These are phyloP conservation scores for Thunnus albacares DNA, from an alignment of 2,797 vertebrate species.

Conservation along the genomic window DNA sequence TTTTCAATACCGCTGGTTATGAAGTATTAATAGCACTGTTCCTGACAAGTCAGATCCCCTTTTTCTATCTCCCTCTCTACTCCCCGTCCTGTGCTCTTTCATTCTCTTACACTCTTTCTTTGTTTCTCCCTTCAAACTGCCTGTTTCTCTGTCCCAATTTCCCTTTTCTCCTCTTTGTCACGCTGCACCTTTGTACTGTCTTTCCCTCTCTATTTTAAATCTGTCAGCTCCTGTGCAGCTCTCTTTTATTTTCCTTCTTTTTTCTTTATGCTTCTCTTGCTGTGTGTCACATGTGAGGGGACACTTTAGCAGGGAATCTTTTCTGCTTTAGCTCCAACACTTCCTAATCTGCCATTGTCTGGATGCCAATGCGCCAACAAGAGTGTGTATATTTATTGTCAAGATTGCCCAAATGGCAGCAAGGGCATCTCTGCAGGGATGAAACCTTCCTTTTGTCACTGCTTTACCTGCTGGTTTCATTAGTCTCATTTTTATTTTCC, in stretches of 20 bases:
- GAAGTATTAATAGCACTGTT: conserved; percentile 83
- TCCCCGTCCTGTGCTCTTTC: conserved; percentile 41
- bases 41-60: conserved; percentile 70
- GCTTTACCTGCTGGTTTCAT: conserved; percentile 1
- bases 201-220: conserved; percentile 59
- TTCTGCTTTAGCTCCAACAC: conserved; percentile 16
- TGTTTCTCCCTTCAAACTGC: conserved; percentile 64
- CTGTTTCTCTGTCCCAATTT: conserved; percentile 60
- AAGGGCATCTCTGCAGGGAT: not conserved
- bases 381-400: not conserved
- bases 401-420: not conserved
- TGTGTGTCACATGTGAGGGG: conserved; percentile 55
- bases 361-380: not conserved
- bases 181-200: conserved; percentile 54
- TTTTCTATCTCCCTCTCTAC: conserved; percentile 43
- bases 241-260: conserved; percentile 35
- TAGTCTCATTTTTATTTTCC: not conserved
- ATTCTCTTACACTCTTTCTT: conserved; percentile 55
- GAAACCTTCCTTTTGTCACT: not conserved
- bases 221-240: conserved; percentile 49
- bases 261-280: conserved; percentile 35
- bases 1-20: conserved; percentile 80
- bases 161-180: conserved; percentile 45
- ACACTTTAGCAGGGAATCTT: conserved; percentile 40
- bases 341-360: conserved; percentile 29